Conservation (phyloP, 2,888 invertebrate genomes). For the Dione juno region DNA sequence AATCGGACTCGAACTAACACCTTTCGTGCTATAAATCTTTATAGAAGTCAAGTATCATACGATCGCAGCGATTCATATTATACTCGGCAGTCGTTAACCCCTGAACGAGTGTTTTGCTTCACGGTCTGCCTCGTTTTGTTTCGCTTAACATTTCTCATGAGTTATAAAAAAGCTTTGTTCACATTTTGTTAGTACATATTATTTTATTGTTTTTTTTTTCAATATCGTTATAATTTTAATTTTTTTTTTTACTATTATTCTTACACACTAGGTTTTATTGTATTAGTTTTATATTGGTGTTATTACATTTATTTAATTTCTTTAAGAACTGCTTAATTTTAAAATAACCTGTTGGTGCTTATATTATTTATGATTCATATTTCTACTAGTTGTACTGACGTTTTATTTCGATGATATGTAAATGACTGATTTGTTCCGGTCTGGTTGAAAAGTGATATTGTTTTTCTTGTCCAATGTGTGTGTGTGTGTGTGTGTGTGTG, state of each 20-base stretch:
- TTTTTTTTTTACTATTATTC: neutral
- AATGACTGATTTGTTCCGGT: neutral
- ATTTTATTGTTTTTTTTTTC: neutral
- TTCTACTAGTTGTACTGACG: neutral
- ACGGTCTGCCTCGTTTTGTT: slow-evolving; percentile 31
- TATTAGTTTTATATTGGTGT: too few relatives aligned
- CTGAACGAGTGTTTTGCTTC: slow-evolving; percentile 28
- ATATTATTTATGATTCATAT: too few relatives aligned
- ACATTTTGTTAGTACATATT: neutral
- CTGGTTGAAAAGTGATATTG: neutral
- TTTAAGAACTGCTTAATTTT: too few relatives aligned
- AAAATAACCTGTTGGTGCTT: too few relatives aligned
- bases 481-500: too few relatives aligned
- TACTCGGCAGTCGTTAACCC: slow-evolving; percentile 27
- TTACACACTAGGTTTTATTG: too few relatives aligned
- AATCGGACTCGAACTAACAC: neutral
- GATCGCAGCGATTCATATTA: neutral
- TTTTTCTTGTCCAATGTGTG: neutral
- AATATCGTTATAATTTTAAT: too few relatives aligned
- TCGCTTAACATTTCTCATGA: slow-evolving; percentile 17
- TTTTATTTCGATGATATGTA: neutral
- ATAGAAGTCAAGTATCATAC: neutral
- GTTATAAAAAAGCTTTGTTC: slow-evolving; percentile 12
- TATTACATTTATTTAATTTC: too few relatives aligned
- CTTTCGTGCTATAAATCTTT: neutral